Base-by-base conservation (phyloP, 2,797 vertebrate species). In the Tenualosa ilisha region DNA sequence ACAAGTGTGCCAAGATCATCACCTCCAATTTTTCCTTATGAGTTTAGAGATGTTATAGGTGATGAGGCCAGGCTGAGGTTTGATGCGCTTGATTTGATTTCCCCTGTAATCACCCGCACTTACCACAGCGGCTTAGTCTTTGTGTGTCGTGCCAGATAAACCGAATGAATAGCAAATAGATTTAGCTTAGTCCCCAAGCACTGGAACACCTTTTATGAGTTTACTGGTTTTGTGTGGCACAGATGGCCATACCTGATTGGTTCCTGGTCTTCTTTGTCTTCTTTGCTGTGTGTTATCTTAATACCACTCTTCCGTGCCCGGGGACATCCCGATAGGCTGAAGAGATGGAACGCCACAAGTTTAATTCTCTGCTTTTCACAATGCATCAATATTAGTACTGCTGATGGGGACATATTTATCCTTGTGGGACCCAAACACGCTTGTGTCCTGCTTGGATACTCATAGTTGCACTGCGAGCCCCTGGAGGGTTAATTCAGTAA, bases 181-280 rank as follows among this genome's bases (percentile, higher is more conserved):
- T 75, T 75, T 75, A 3, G 31, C 40, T 37, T 40, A 43, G 68
- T 40, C 68, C 68, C 68, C 17, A 9, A 3, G 12, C 63, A 11
- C 5, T 15, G 68, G 40, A 6, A 43, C 31, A 7, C 46, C 46
- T 20, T 37, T 75, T 43, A 37, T 40, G 68, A 31, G 31, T 75
- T 75, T 75, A 75, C 6, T 75, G 31, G 13, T 75, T 75, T 7
- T 17, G 31, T 7, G 37, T 37, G 31, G 68, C 31, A 40, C 31
- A 20, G 15, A 75, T 40, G 37, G 68, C 3, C 12, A 84, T 94
- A 99, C 98, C 98, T 99, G 96, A 99, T 99, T n/a, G 98, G 98
- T 87, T 99, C 98, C 93, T 99, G 98, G 93, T 99, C 98, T 90
- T 99, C 98, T 91, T 99, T 99, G 94, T 99, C 98, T 92, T 99